Percentiles rank a stretch among this genome's conserved stretches.
phyloP scores from a whole-genome alignment of 35 echinoderm and acorn worm genomes.

The Patiria miniata region DNA sequence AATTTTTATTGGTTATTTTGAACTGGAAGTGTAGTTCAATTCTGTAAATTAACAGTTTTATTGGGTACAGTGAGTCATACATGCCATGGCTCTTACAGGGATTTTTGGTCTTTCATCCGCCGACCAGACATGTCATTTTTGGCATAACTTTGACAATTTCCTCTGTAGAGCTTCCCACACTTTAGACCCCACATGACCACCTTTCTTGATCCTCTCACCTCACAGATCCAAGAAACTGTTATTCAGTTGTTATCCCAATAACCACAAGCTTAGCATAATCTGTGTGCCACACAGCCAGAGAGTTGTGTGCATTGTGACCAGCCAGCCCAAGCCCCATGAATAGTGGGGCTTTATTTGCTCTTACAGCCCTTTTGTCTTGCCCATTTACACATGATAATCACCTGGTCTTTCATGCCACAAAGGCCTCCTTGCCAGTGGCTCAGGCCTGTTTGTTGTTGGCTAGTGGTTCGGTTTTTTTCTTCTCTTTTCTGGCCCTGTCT shows the following conservation, averaged over 20 bases:
- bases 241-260: constrained; percentile 7
- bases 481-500: neutral
- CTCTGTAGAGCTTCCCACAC: too few species aligned
- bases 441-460: constrained; percentile 14
- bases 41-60: too few species aligned
- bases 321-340: neutral
- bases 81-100: too few species aligned
- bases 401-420: constrained; percentile 4
- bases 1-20: too few species aligned
- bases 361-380: constrained; percentile 27
- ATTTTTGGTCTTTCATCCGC: too few species aligned
- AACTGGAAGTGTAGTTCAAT: too few species aligned
- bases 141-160: too few species aligned
- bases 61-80: too few species aligned
- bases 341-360: constrained; percentile 23
- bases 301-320: constrained; percentile 9
- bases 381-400: constrained; percentile 36
- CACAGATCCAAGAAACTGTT: neutral
- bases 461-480: neutral
- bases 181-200: too few species aligned
- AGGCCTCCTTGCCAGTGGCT: constrained; percentile 2
- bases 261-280: constrained; percentile 15
- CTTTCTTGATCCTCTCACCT: neutral
- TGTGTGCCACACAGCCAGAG: neutral
- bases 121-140: too few species aligned